Conservation (phyloP, 2,797 vertebrate genomes). For the Hozukius guyotensis region DNA sequence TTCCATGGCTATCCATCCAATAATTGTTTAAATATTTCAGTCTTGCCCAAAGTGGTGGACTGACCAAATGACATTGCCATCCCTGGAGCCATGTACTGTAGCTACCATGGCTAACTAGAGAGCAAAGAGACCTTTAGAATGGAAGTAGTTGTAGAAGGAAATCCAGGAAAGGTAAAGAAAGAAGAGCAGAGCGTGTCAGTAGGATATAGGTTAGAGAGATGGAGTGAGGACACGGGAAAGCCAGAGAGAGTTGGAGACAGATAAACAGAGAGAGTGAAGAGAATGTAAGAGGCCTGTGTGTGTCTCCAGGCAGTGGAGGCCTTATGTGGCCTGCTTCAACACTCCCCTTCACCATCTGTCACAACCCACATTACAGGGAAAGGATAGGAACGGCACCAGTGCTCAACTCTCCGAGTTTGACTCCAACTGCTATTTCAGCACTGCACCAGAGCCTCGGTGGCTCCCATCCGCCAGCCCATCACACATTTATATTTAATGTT, state of each 20-base stretch:
- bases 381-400: conserved; percentile 42
- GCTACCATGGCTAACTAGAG: background rate
- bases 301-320: conserved; percentile 64
- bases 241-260: conserved; percentile 11
- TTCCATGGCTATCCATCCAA: background rate
- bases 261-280: conserved; percentile 31
- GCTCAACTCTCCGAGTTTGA: conserved; percentile 34
- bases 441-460: conserved; percentile 10
- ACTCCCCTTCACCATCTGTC: conserved; percentile 78
- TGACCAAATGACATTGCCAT: background rate
- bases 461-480: conserved; percentile 20
- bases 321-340: conserved; percentile 70
- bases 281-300: conserved; percentile 41
- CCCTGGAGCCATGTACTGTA: background rate
- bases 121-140: background rate
- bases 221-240: conserved; percentile 7
- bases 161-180: background rate
- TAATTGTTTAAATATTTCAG: background rate
- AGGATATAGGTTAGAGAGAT: conserved; percentile 24
- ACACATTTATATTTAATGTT: conserved; percentile 52
- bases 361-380: conserved; percentile 54
- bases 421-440: conserved; percentile 50
- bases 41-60: background rate
- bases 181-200: background rate
- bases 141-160: conserved; percentile 3